Conservation (phyloP, 2,113 vertebrate genomes). For the Galbula dea region DNA sequence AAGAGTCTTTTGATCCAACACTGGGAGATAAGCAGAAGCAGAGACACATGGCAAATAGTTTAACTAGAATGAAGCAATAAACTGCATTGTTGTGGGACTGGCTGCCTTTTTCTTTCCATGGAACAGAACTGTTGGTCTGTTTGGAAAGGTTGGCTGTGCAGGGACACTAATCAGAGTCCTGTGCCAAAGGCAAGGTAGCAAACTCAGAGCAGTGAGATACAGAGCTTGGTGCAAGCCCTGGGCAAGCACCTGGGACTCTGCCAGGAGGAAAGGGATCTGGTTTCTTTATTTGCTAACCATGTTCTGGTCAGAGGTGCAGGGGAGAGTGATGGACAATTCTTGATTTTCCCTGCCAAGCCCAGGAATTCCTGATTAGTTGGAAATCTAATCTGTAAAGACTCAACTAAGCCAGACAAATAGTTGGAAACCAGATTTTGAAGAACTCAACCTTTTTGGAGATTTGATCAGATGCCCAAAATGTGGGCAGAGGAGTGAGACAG, state of each 20-base stretch:
- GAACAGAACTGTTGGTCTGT: constrained; percentile 27
- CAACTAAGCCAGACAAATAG: constrained; percentile 30
- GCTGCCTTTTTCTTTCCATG: constrained; percentile 32
- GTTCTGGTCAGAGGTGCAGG: not conserved
- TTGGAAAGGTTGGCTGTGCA: not conserved
- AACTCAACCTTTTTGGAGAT: constrained; percentile 36
- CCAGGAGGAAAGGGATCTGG: not conserved
- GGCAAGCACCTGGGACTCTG: not conserved
- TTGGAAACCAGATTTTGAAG: constrained; percentile 21
- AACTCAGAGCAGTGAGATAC: not conserved
- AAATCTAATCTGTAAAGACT: constrained; percentile 28
- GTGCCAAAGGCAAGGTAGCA: constrained; percentile 40
- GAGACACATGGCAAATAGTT: constrained; percentile 27
- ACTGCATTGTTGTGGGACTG: constrained; percentile 4
- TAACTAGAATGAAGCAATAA: not conserved
- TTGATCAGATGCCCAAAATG: constrained; percentile 16
- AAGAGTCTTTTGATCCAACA: not conserved
- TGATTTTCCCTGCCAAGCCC: constrained; percentile 18
- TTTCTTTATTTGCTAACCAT: not conserved
- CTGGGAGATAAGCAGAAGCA: constrained; percentile 19
- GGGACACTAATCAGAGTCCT: not conserved
- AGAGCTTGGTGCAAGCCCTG: not conserved
- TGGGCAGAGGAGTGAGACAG: constrained; percentile 30
- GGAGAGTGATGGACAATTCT: not conserved
- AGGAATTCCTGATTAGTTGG: constrained; percentile 18